Evolutionary conservation across 2,888 invertebrate genomes (phyloP).

Genomic region (Arrhopalites spinosus): DNA sequence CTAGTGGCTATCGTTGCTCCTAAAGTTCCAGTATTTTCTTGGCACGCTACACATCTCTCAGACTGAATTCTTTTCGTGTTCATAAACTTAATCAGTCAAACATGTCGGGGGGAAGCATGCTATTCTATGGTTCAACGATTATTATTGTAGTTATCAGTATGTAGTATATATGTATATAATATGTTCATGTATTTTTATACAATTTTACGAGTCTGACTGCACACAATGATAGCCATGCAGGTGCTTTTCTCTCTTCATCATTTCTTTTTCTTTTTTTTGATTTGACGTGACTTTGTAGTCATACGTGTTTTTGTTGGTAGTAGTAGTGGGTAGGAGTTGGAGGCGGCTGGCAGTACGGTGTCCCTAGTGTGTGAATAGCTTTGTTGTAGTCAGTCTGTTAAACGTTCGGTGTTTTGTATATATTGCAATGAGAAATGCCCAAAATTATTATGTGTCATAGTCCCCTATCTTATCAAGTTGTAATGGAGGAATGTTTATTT

Average conservation of each 20-base stretch:
- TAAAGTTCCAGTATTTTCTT: slow-evolving; percentile 22
- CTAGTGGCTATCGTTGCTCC: slow-evolving; percentile 1
- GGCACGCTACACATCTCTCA: slow-evolving; percentile 22
- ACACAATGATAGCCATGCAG: neutral
- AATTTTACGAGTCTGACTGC: neutral
- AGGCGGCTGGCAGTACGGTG: too few species aligned
- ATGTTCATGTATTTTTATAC: neutral
- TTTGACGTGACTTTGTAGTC: slow-evolving; percentile 4
- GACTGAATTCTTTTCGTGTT: slow-evolving; percentile 33
- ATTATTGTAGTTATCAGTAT: slow-evolving; percentile 12
- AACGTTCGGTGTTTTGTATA: too few species aligned
- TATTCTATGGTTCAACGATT: slow-evolving; percentile 13
- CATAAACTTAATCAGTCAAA: slow-evolving; percentile 46
- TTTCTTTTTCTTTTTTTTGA: neutral
- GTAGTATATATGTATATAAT: neutral
- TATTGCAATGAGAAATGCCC: neutral
- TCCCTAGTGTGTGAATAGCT: neutral
- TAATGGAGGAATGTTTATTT: slow-evolving; percentile 6
- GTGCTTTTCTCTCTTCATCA: neutral
- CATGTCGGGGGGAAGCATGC: slow-evolving; percentile 21
- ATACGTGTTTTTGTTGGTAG: neutral
- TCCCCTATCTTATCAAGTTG: slow-evolving; percentile 5
- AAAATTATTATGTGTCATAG: neutral
- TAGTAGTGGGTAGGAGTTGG: neutral
- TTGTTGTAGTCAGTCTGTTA: too few species aligned